These are phyloP conservation scores for Diglossa cyanea DNA, from an alignment of 2,797 vertebrate genomes.

Conservation along the genomic window DNA sequence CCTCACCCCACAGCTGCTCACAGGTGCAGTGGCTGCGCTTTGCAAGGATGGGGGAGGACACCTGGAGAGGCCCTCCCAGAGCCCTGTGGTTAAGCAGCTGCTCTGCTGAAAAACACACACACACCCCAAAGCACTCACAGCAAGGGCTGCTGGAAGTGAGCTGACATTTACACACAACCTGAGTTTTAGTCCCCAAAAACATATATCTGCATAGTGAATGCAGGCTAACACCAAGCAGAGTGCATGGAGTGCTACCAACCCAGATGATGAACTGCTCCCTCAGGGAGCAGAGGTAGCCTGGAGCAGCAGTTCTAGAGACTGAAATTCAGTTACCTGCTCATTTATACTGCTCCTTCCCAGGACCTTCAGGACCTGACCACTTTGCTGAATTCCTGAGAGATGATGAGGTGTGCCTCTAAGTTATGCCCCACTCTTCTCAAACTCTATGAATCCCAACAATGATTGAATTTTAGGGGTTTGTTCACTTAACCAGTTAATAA, in stretches of 20 bases:
- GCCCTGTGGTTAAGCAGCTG: neutral
- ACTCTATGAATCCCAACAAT: neutral
- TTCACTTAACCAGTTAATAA: neutral
- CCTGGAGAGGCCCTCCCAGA: neutral
- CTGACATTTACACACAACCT: neutral
- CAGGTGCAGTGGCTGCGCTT: neutral
- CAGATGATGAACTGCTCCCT: neutral
- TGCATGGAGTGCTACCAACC: no score
- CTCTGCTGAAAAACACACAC: neutral
- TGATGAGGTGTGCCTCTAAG: neutral
- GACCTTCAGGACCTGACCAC: accelerated
- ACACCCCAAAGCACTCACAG: neutral
- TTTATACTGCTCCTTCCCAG: neutral
- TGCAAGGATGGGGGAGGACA: neutral
- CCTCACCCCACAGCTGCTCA: neutral
- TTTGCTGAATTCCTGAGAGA: neutral
- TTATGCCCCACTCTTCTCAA: neutral
- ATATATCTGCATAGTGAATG: neutral
- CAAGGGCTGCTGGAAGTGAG: neutral
- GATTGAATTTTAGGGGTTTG: neutral
- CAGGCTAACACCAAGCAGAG: neutral
- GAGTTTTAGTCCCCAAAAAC: neutral
- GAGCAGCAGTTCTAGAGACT: neutral
- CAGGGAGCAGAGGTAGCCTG: accelerated
- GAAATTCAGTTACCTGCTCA: neutral